Evolutionary conservation across 2,888 invertebrate species (phyloP).

Genomic region (Macaria liturata): DNA sequence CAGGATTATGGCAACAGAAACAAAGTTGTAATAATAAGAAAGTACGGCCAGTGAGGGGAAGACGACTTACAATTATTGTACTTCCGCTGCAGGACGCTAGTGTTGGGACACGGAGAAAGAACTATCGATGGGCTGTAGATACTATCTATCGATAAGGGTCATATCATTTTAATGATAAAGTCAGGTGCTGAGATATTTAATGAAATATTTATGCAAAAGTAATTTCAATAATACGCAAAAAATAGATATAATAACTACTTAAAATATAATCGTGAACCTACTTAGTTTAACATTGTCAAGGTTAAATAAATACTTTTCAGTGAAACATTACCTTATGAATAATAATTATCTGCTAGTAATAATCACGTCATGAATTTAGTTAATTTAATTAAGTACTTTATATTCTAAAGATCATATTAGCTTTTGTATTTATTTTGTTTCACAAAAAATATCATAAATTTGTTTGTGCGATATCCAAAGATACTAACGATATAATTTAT

Average conservation of each 20-base stretch:
- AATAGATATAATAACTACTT: no score
- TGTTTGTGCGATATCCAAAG: slow-evolving; percentile 5
- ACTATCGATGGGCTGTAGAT: slow-evolving; percentile 3
- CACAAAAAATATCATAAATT: no score
- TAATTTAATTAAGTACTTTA: slow-evolving; percentile 2
- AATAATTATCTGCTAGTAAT: no score
- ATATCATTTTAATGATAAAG: no score
- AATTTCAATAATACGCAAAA: no score
- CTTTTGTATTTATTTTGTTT: no score
- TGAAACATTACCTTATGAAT: no score
- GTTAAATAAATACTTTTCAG: no score
- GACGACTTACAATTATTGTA: slow-evolving; percentile 75
- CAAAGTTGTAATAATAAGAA: slow-evolving; percentile 36
- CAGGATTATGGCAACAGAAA: slow-evolving; percentile 20
- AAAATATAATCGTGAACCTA: no score
- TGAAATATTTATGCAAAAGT: no score
- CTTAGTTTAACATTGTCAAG: no score
- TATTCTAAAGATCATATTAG: slow-evolving; percentile 1
- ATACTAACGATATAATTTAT: slow-evolving; percentile 25
- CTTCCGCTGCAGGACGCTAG: slow-evolving; percentile 72
- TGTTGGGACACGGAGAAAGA: slow-evolving; percentile 35
- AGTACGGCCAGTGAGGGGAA: slow-evolving; percentile 65
- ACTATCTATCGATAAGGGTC: not conserved
- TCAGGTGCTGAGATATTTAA: no score
- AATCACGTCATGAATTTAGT: not conserved